Base-by-base conservation (phyloP, 2,797 vertebrate species). In the Enoplosus armatus region DNA sequence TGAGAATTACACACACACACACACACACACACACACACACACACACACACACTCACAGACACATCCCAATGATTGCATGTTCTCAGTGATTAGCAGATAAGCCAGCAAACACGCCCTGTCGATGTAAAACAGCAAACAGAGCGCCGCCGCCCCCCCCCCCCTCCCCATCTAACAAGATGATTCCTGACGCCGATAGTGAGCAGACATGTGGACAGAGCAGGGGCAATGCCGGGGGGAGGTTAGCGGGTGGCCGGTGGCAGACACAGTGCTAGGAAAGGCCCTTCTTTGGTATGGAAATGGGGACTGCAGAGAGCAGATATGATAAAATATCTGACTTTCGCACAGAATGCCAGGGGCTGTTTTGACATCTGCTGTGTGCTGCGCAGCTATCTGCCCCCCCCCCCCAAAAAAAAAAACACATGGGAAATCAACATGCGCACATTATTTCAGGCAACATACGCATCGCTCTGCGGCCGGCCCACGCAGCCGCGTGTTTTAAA, bases 271-370 rank as follows among this genome's bases (percentile, higher is more conserved):
- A 80, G 77, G 77, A 74, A 76, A 77, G 71, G 48, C 26, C 31
- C 69, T 79, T 75, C 86, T 90, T 92, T 88, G 83, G 75, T 87
- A 92, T 93, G 90, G 89, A 90, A 92, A 93, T 92, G 79, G 39
- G 72, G 47, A 70, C 82, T 76, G 77, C 55, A 66, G 85, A 83
- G 88, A 90, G 75, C 66, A 79, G 87, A 86, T 84, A 83, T 83
- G 79, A 83, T 83, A 53, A 88, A 72, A 82, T 78, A 55, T 79
- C 69, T 20, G 77, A 76, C 75, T 78, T 90, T 74, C 79, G 82
- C 80, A 79, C 69, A 79, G 77, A 90, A 77, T 75, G 89, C 91
- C 89, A 86, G 84, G 53, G 91, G 92, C 93, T 92, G 86, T 92
- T 93, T 92, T 85, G 90, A 86, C 87, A 85, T 90, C 89, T 87